Evolutionary conservation across 2,888 invertebrate species (phyloP), one percentile per base, ranked within the genome.

Genomic region (Himalopsyche tibetana): DNA sequence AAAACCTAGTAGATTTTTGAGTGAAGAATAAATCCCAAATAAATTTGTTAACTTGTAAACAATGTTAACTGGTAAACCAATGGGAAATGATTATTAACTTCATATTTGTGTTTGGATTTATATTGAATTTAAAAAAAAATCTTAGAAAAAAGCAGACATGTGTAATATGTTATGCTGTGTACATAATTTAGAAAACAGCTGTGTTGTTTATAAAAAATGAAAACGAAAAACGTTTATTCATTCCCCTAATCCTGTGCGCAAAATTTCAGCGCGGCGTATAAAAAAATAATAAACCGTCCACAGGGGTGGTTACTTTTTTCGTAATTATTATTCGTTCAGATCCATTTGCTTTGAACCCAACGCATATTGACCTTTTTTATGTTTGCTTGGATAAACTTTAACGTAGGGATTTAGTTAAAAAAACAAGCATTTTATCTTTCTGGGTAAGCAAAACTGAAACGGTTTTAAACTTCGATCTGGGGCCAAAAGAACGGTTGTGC

Each of bases 361-460:
- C 19, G 63, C 63, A 63, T 63, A 63, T 63, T 63, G 63, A 63
- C 63, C 63, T 63, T 63, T 63, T 63, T 63, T 63, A 63, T 63
- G 63, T 63, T 63, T 63, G 63, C 63, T 63, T 63, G 63, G 63
- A 63, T 63, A 63, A 63, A 63, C 63, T 63, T 63, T 63, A 63
- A 63, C 63, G 63, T 19, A 6, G 19, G 63, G 63, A n/a, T 63
- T 63, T 63, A 63, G 63, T 19, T 11, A 11, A 63, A 63, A 63
- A 51, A 63, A 63, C 63, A 63, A 63, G 63, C 19, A 19, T 63
- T 63, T 63, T 63, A 63, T 63, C 19, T 19, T 63, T 63, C 63
- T 63, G 9, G 9, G 63, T 63, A 19, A 63, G 63, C 63, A 63
- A 63, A 63, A 63, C 6, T 63, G 63, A 63, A 63, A 63, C 63